Percentiles rank a stretch among this genome's conserved stretches.
Evolutionary conservation across 2,113 vertebrate genomes (phyloP).

Genomic region (Pelecanus crispus): DNA sequence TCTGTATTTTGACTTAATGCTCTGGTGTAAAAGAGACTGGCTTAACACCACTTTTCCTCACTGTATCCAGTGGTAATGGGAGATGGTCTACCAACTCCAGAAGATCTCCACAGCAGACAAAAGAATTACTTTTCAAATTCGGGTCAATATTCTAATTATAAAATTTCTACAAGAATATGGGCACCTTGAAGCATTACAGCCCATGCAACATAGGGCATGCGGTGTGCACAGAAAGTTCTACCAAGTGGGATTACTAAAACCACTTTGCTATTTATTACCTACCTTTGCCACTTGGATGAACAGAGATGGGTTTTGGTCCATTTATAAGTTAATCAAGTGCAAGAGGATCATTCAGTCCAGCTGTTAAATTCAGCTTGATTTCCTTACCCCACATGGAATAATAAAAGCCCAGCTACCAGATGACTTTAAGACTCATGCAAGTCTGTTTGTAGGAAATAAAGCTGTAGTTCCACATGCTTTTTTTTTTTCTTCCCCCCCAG

Average conservation of each 20-base stretch:
- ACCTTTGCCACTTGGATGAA: not conserved
- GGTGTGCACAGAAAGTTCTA: not conserved
- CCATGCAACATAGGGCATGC: not conserved
- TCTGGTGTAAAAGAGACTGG: not conserved
- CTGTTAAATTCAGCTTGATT: not conserved
- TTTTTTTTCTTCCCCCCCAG: not conserved
- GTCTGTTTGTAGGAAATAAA: not conserved
- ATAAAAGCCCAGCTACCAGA: not conserved
- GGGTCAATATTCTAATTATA: not conserved
- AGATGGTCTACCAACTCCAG: not conserved
- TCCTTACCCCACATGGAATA: not conserved
- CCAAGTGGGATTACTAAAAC: not conserved
- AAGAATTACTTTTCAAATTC: not conserved
- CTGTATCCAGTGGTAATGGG: not conserved
- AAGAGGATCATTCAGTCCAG: not conserved
- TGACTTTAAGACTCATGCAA: not conserved
- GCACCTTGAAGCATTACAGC: not conserved
- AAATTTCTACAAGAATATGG: not conserved
- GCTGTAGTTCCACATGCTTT: not conserved
- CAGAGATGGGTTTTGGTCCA: not conserved
- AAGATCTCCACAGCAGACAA: not conserved
- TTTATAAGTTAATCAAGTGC: not conserved
- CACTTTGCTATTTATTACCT: not conserved
- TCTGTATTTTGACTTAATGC: not conserved
- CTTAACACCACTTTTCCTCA: not conserved